phyloP scores from a whole-genome alignment of 2,113 vertebrate genomes.

The Sclerurus mexicanus region DNA sequence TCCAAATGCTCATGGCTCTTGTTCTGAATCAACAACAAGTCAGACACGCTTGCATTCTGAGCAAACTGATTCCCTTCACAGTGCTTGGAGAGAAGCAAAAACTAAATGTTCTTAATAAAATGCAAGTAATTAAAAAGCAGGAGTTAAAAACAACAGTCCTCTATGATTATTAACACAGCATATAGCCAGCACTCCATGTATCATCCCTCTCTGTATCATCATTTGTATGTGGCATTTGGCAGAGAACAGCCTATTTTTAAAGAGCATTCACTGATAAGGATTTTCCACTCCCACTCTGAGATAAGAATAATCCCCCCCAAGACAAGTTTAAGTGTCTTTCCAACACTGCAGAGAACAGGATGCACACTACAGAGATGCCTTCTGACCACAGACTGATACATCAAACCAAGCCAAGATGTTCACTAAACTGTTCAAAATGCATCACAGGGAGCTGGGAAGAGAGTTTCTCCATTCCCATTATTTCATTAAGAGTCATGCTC shows the following conservation, averaged over 20 bases:
- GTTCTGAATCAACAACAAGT: background rate
- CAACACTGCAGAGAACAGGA: background rate
- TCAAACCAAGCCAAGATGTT: background rate
- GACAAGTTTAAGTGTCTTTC: background rate
- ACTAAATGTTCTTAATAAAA: background rate
- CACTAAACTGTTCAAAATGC: background rate
- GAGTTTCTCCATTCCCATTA: background rate
- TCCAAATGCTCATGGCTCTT: background rate
- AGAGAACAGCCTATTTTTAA: background rate
- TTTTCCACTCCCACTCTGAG: conserved; percentile 15
- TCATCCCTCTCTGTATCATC: background rate
- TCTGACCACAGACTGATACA: background rate
- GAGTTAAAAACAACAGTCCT: background rate
- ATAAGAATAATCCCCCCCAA: background rate
- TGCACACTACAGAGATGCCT: background rate
- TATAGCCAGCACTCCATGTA: background rate
- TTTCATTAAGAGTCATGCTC: background rate
- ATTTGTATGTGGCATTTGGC: background rate
- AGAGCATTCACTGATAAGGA: background rate
- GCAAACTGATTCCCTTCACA: background rate
- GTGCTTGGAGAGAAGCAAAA: background rate
- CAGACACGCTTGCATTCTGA: background rate
- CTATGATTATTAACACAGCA: background rate
- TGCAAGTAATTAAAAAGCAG: background rate
- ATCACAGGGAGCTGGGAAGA: background rate